Evolutionary conservation across 2,797 vertebrate species (phyloP), one percentile per base, ranked within the genome.

Genomic region (Parauchenoglanis punctatus): DNA sequence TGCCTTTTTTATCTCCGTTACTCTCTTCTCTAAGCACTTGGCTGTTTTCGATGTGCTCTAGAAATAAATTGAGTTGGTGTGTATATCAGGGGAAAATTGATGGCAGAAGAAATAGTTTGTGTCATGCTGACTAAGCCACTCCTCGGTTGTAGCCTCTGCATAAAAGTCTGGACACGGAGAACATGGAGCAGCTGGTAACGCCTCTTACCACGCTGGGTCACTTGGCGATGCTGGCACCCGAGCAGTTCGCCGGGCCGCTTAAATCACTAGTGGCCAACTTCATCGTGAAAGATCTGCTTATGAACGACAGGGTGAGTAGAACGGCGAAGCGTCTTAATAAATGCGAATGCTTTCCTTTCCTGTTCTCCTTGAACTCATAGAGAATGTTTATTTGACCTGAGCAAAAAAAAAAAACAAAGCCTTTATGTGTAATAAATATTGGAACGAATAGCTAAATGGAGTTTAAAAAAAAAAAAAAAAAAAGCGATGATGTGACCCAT

Each of bases 221-320:
- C 89, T 96, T 99, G 94, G 98, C 98, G 70, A 97, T 98, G 93
- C 96, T 99, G 84, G 97, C 98, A 59, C 98, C 98, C 13, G 98
- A 99, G 88, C 99, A 99, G 28, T 99, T 99, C 90, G 97, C 98
- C 25, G 97, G 96, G 4, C 98, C 98, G 0, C 95, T 99, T 88
- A 99, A 99, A 90, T 98, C 99, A 87, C 93, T 99, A 90, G 99
- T 99, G 80, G 98, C 98, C 89, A 99, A 97, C 93, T 99, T 99
- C 90, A 98, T 99, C 52, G 98, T 99, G 90, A 99, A 99, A 94
- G 99, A 99, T 91, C 96, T 99, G 90, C 96, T 99, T 86, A 99
- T 99, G 98, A 99, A 97, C 0, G 98, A 99, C 92, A 95, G 97
- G 96, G 98, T 99, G 94, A 95, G 94, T 92, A 2, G 3, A 84